Evolutionary conservation across 2,888 invertebrate genomes (phyloP).

Genomic region (Himalopsyche japonica): DNA sequence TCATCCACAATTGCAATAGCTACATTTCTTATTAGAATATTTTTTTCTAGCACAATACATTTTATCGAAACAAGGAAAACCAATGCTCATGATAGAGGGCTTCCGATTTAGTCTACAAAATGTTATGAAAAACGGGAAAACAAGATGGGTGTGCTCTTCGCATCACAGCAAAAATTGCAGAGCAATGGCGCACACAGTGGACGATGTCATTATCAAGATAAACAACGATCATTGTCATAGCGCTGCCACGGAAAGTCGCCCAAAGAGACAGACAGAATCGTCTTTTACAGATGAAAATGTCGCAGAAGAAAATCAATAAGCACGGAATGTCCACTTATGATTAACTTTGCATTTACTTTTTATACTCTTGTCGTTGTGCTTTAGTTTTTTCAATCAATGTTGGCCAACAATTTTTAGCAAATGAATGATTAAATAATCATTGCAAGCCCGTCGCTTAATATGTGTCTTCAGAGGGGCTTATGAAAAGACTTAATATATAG

Average conservation of each 20-base stretch:
- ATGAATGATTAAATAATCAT: too few species aligned
- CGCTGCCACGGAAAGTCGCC: neutral
- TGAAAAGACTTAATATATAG: too few species aligned
- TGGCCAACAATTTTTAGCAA: too few species aligned
- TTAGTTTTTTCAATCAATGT: too few species aligned
- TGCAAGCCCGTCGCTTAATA: too few species aligned
- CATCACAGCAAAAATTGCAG: neutral
- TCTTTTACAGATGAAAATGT: too few species aligned
- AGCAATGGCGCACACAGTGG: conserved; percentile 1
- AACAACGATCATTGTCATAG: neutral
- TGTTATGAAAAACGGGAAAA: neutral
- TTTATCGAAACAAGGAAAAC: conserved; percentile 4
- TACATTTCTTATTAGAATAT: neutral
- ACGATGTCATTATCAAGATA: neutral
- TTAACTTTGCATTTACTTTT: too few species aligned
- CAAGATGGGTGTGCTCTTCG: conserved; percentile 9
- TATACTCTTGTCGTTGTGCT: too few species aligned
- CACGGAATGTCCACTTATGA: too few species aligned
- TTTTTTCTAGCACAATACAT: conserved; percentile 1
- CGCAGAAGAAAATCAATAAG: too few species aligned
- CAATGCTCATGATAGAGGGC: neutral
- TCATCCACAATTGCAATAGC: neutral
- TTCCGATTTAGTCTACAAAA: neutral
- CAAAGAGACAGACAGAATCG: neutral
- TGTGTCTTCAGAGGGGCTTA: too few species aligned